Conservation (phyloP, 2,113 vertebrate species). For the Sialia sialis region DNA sequence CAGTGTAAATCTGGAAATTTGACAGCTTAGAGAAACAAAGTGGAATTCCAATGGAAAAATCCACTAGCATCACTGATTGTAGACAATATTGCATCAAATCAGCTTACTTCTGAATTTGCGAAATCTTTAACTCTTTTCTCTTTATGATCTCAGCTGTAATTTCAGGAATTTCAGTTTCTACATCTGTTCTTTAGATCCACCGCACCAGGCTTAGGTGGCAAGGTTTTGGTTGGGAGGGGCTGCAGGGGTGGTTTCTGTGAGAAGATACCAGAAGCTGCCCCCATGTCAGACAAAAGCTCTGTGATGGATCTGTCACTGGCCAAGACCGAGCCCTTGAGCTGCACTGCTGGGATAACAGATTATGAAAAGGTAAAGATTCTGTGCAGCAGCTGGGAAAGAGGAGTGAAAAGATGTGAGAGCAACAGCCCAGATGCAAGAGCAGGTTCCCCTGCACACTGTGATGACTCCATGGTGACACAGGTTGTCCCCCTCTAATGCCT, state of each 20-base stretch:
- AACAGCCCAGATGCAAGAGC: neutral
- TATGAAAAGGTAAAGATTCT: neutral
- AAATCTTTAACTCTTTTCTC: neutral
- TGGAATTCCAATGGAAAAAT: neutral
- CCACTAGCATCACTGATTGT: neutral
- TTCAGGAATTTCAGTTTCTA: neutral
- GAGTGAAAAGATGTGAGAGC: neutral
- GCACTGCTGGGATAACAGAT: neutral
- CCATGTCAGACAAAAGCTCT: neutral
- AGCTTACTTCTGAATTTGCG: neutral
- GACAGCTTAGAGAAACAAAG: neutral
- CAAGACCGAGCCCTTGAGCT: neutral
- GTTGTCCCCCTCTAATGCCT: neutral
- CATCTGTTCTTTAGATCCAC: neutral
- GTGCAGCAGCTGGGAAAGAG: neutral
- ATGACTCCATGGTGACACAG: neutral
- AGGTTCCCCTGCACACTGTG: neutral
- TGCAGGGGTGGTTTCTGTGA: neutral
- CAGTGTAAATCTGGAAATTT: neutral
- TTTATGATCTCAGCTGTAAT: neutral
- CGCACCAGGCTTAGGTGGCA: rapidly evolving
- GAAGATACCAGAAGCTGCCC: neutral
- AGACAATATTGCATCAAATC: neutral
- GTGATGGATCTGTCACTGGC: neutral
- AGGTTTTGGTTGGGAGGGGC: neutral